phyloP scores from a whole-genome alignment of 2,797 vertebrate genomes.

The Oryzias dopingdopingensis region DNA sequence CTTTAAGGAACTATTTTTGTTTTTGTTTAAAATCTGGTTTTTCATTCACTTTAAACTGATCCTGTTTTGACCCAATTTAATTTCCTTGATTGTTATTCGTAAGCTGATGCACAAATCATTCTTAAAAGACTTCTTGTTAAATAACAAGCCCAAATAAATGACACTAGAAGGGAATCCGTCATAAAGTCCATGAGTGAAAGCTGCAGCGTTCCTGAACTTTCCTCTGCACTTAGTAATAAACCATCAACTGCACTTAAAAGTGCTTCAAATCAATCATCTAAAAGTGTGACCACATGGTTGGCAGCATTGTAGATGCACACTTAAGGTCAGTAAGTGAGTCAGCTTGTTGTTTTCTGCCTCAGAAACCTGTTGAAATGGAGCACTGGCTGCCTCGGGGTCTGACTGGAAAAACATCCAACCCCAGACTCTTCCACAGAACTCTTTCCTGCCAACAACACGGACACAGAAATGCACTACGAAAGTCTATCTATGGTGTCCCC shows the following conservation, averaged over 20 bases:
- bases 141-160: too few species aligned
- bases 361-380: slow-evolving; percentile 61
- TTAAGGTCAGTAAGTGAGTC: slow-evolving; percentile 54
- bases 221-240: neutral
- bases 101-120: too few species aligned
- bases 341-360: slow-evolving; percentile 53
- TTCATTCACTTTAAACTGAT: too few species aligned
- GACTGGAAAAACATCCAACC: slow-evolving; percentile 58
- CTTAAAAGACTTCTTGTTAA: too few species aligned
- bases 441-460: slow-evolving; percentile 25
- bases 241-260: neutral
- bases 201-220: too few species aligned
- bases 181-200: too few species aligned
- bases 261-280: slow-evolving; percentile 8
- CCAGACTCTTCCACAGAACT: slow-evolving; percentile 54
- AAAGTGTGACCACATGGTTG: slow-evolving; percentile 18
- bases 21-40: too few species aligned
- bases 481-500: slow-evolving; percentile 34
- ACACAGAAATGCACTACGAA: slow-evolving; percentile 23
- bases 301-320: slow-evolving; percentile 18
- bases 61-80: too few species aligned
- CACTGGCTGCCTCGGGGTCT: slow-evolving; percentile 63
- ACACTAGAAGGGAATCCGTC: too few species aligned
- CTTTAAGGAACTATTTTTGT: too few species aligned
- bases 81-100: too few species aligned